phyloP scores from a whole-genome alignment of 2,888 invertebrate species.

The Phyllotreta striolata region DNA sequence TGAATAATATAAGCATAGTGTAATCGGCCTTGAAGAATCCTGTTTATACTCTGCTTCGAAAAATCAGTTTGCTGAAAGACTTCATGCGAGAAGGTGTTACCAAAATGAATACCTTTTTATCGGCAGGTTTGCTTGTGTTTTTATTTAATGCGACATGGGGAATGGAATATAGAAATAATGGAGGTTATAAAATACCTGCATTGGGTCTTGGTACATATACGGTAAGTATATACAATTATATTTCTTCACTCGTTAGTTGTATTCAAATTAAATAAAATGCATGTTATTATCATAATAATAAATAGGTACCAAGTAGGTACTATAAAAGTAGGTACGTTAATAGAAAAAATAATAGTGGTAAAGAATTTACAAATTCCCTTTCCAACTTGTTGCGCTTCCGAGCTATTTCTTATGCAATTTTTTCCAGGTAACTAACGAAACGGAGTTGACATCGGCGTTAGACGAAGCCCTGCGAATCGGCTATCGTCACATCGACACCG shows the following conservation, averaged over 20 bases:
- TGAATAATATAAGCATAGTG: background rate
- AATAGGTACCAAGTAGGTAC: too few species aligned
- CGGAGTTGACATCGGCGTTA: slow-evolving; percentile 70
- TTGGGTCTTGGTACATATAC: slow-evolving; percentile 17
- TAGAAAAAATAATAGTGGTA: too few species aligned
- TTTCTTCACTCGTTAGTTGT: slow-evolving; percentile 3
- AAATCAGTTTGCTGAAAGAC: slow-evolving; percentile 6
- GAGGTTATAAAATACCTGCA: slow-evolving; percentile 22
- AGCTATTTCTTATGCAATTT: background rate
- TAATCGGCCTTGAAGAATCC: background rate
- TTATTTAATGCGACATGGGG: slow-evolving; percentile 38
- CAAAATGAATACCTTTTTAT: slow-evolving; percentile 3
- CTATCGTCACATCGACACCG: slow-evolving; percentile 83
- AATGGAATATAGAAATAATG: slow-evolving; percentile 19
- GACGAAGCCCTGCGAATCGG: slow-evolving; percentile 74
- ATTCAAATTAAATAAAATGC: background rate
- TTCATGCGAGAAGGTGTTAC: background rate
- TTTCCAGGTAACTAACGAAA: slow-evolving; percentile 67
- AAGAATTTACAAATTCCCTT: background rate
- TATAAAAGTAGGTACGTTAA: too few species aligned
- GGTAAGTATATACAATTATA: slow-evolving; percentile 1
- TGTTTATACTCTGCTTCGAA: background rate
- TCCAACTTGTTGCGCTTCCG: background rate
- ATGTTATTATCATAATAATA: background rate
- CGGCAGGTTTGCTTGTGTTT: background rate